Evolutionary conservation across 2,888 invertebrate genomes (phyloP).

Genomic region (Lumbricus terrestris): DNA sequence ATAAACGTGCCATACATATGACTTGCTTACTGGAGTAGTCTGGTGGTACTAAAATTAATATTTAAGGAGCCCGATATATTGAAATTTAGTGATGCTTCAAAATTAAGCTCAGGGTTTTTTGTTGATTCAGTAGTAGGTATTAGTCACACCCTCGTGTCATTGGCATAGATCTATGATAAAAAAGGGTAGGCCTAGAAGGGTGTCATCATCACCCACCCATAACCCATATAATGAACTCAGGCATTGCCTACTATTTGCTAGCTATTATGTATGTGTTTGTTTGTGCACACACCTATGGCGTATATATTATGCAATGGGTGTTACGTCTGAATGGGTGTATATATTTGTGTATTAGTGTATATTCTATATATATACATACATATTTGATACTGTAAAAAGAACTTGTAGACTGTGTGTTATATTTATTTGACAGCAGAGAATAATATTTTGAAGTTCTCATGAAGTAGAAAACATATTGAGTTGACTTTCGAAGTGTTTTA

Average conservation of each 20-base stretch:
- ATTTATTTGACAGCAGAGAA: neutral
- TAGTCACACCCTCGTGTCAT: no score
- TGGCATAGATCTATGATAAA: no score
- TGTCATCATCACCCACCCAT: neutral
- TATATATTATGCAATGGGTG: neutral
- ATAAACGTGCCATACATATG: no score
- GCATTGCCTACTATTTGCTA: neutral
- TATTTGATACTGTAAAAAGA: no score
- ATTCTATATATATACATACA: no score
- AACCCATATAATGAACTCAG: neutral
- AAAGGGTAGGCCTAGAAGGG: no score
- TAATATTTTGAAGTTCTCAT: neutral
- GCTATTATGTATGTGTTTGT: neutral
- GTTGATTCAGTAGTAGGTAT: no score
- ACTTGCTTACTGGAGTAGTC: no score
- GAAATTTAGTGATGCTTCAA: no score
- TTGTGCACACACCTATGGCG: neutral
- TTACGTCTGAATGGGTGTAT: neutral
- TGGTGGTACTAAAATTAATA: no score
- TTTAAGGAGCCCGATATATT: no score
- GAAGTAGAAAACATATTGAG: neutral
- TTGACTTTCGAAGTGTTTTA: neutral
- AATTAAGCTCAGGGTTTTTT: no score
- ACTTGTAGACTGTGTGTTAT: neutral
- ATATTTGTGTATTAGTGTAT: neutral